phyloP scores from a whole-genome alignment of 2,888 invertebrate genomes.

The Nomada fucata region DNA sequence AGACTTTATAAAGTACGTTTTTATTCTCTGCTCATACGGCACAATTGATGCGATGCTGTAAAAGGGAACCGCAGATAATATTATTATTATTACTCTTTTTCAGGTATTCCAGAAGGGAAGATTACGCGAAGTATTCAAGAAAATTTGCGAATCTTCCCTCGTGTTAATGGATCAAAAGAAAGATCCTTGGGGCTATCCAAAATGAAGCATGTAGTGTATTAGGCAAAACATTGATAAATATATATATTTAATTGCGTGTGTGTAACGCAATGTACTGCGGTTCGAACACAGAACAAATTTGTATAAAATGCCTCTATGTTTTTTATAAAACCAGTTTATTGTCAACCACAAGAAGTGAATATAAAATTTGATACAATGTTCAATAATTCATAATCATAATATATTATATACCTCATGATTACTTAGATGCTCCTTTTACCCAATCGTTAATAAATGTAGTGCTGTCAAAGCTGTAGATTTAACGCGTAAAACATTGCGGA shows the following conservation, averaged over 20 bases:
- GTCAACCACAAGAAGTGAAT: constrained; percentile 83
- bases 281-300: background rate
- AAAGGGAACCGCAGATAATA: background rate
- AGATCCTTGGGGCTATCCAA: constrained; percentile 92
- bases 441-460: constrained; percentile 71
- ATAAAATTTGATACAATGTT: constrained; percentile 83
- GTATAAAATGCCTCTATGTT: constrained; percentile 51
- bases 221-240: background rate
- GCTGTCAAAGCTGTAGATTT: constrained; percentile 69
- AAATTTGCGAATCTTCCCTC: constrained; percentile 92
- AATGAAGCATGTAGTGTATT: constrained; percentile 62
- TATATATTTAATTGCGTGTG: constrained; percentile 15
- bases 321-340: constrained; percentile 83
- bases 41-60: background rate
- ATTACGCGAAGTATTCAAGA: constrained; percentile 90
- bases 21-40: background rate
- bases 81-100: background rate
- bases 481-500: constrained; percentile 59
- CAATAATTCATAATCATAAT: constrained; percentile 80
- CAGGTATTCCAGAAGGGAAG: constrained; percentile 90
- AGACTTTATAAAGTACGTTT: constrained; percentile 90
- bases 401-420: constrained; percentile 72
- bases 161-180: constrained; percentile 90
- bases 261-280: background rate
- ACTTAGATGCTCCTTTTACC: constrained; percentile 70